Base-by-base conservation (phyloP, 2,888 invertebrate species). In the Andrena bicolor region DNA sequence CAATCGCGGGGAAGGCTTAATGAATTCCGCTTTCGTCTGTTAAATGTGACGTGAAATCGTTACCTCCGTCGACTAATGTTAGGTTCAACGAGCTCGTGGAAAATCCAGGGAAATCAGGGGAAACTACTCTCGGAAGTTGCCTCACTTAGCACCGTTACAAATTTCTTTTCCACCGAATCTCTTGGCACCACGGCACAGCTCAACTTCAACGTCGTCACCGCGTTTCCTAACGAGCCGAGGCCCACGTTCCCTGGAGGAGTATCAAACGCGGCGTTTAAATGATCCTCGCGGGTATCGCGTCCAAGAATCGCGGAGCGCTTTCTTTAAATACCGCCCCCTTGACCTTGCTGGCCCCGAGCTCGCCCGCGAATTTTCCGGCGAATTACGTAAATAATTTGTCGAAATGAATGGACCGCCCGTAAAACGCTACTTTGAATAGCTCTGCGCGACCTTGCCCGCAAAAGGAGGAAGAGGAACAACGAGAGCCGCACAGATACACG, bases 341-440 rank as follows among this genome's bases (percentile, higher is more conserved):
- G 61, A 13, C 73, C 79, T 79, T 81, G 73, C 26, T 0, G 48
- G 32, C 63, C 79, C 79, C 58, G 41, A 79, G 72, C 49, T 20
- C 49, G 41, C 41, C 41, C 30, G 6, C 20, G 66, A 49, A 68
- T 78, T 78, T 77, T 48, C 53, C 20, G 13, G 30, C 10, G 68
- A 74, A 73, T 79, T 58, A 28, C 60, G 32, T 73, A 81, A 80
- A 76, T 49, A 69, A 68, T 76, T 78, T 53, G 76, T 61, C 61
- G 28, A 63, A 76, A 63, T 35, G 35, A 74, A 71, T n/a, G 61
- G 30, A 72, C 41, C 26, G 56, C 1, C 7, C 51, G 65, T 30
- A 51, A 8, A 8, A 23, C 23, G 41, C 30, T 76, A 51, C 65
- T 28, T 80, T 76, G 70, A 80, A 77, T 77, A 71, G 56, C 51